Conservation (phyloP, 2,888 invertebrate genomes). For the Paralinhomoeus sp. region DNA sequence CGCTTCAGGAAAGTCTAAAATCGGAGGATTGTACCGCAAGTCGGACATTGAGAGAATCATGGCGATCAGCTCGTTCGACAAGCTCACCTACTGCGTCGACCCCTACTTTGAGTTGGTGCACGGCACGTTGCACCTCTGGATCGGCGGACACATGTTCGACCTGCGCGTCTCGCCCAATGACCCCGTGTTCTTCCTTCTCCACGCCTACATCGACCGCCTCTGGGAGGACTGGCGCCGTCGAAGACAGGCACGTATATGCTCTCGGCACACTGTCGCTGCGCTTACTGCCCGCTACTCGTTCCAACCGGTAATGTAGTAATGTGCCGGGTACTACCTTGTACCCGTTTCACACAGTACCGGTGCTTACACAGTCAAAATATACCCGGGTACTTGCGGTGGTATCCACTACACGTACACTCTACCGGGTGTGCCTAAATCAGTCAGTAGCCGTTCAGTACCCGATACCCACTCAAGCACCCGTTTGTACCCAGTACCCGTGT, state of each 20-base stretch:
- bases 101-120: constrained; percentile 15
- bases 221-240: constrained; percentile 22
- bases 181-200: constrained; percentile 26
- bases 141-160: constrained; percentile 24
- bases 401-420: too few relatives aligned
- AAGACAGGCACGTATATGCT: background rate
- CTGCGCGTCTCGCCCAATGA: constrained; percentile 24
- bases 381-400: too few relatives aligned
- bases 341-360: too few relatives aligned
- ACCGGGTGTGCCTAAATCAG: too few relatives aligned
- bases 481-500: too few relatives aligned
- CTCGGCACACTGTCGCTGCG: background rate
- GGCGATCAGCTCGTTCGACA: background rate
- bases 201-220: constrained; percentile 24
- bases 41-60: background rate
- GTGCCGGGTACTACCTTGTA: too few relatives aligned
- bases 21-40: background rate
- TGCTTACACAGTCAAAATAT: too few relatives aligned
- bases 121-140: constrained; percentile 20
- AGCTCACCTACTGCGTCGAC: constrained; percentile 8
- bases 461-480: too few relatives aligned
- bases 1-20: background rate
- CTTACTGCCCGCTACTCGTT: background rate
- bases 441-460: too few relatives aligned
- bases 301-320: background rate